These are phyloP conservation scores for Seira sanloemensis DNA, from an alignment of 2,888 invertebrate species.

Conservation along the genomic window DNA sequence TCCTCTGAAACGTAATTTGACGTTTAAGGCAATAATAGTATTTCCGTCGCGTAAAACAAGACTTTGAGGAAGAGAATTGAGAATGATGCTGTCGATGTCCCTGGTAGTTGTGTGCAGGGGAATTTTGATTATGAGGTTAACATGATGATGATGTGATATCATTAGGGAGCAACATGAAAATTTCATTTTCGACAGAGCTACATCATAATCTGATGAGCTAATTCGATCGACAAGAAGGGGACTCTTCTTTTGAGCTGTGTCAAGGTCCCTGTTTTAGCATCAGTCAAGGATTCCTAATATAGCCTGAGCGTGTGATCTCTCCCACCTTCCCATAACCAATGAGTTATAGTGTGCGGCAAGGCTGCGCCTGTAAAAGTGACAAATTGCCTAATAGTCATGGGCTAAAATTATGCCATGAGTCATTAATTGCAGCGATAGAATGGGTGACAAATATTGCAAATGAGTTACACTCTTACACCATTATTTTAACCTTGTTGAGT, in stretches of 20 bases:
- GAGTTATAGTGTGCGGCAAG: background rate
- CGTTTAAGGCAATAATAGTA: background rate
- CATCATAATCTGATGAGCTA: background rate
- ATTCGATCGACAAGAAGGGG: background rate
- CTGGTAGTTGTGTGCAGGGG: background rate
- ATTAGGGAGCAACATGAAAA: background rate
- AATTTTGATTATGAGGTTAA: background rate
- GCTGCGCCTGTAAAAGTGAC: background rate
- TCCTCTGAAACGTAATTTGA: no score
- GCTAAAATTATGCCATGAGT: slow-evolving; percentile 4
- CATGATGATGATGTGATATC: background rate
- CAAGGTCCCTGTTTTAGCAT: background rate
- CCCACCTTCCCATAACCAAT: background rate
- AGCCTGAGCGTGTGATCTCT: background rate
- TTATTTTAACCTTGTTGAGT: background rate
- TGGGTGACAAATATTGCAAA: background rate
- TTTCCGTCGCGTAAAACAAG: no score
- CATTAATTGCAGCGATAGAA: background rate
- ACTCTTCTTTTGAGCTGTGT: slow-evolving; percentile 1
- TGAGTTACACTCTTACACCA: background rate
- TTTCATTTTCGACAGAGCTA: background rate
- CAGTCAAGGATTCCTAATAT: background rate
- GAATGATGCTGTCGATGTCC: no score
- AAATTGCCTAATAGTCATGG: background rate
- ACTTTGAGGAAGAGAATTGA: no score